Evolutionary conservation across 2,797 vertebrate species (phyloP).

Genomic region (Sciurus carolinensis): DNA sequence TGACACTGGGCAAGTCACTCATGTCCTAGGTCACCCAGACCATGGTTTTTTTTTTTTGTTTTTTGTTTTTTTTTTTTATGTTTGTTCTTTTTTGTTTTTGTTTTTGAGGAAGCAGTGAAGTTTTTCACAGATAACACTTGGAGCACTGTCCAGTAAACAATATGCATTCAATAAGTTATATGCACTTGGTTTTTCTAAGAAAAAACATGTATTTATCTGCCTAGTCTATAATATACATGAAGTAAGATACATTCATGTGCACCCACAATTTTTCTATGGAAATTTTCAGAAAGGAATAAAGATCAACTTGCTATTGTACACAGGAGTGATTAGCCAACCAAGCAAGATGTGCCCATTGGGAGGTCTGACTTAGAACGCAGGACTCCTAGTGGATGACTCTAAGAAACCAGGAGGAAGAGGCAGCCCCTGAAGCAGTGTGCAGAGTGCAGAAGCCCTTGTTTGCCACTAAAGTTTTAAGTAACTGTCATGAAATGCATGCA

Average conservation of each 20-base stretch:
- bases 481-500: background rate
- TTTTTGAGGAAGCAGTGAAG: background rate
- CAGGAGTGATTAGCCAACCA: background rate
- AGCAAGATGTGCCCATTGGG: background rate
- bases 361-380: background rate
- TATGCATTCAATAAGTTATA: no score
- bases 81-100: no score
- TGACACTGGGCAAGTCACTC: background rate
- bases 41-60: rapidly evolving
- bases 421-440: rapidly evolving
- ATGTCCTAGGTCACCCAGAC: background rate
- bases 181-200: background rate
- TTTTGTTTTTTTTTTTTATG: background rate
- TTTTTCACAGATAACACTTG: background rate
- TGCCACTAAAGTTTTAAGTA: background rate
- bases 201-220: background rate
- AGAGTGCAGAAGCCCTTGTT: background rate
- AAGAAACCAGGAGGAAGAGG: background rate
- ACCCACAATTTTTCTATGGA: background rate
- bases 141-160: background rate
- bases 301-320: background rate
- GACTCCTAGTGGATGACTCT: background rate
- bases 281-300: background rate
- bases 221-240: background rate
- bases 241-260: background rate